Evolutionary conservation across 2,888 invertebrate species (phyloP).

Genomic region (Trichopria drosophilae): DNA sequence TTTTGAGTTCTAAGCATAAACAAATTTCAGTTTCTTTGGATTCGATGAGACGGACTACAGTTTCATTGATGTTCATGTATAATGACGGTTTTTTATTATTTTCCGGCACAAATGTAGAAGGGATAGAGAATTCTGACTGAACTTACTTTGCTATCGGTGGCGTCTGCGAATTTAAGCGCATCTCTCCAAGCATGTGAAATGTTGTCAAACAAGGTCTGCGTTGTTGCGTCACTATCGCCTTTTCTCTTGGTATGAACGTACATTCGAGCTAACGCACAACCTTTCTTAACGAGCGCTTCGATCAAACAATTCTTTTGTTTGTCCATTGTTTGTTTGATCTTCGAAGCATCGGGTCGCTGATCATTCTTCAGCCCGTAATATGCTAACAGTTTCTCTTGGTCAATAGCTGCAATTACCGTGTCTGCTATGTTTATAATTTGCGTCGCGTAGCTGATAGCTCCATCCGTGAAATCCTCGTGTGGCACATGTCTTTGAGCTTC

Average conservation of each 20-base stretch:
- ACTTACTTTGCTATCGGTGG: slow-evolving; percentile 74
- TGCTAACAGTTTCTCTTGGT: slow-evolving; percentile 77
- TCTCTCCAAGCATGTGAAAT: slow-evolving; percentile 69
- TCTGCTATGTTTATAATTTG: slow-evolving; percentile 68
- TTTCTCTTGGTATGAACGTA: slow-evolving; percentile 55
- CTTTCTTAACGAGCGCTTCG: slow-evolving; percentile 79
- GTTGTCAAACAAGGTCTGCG: slow-evolving; percentile 61
- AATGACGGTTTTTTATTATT: too few species aligned
- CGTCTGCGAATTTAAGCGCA: slow-evolving; percentile 79
- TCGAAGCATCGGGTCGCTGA: slow-evolving; percentile 76
- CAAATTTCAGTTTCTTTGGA: too few species aligned
- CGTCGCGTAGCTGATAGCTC: slow-evolving; percentile 52
- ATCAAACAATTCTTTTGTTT: slow-evolving; percentile 78
- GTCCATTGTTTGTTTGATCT: slow-evolving; percentile 84
- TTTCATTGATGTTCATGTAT: too few species aligned
- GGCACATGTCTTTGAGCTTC: slow-evolving; percentile 60
- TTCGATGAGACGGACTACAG: too few species aligned
- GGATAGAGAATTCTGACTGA: slow-evolving; percentile 19
- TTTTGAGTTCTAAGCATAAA: too few species aligned
- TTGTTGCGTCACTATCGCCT: slow-evolving; percentile 48
- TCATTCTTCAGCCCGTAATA: slow-evolving; percentile 86
- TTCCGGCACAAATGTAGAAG: too few species aligned
- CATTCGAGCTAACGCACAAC: slow-evolving; percentile 71
- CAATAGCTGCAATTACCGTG: slow-evolving; percentile 71
- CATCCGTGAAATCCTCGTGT: slow-evolving; percentile 52